Percentiles rank a stretch among this genome's conserved stretches.
These are phyloP conservation scores for Amphiprion clarkii DNA, from an alignment of 2,797 vertebrate genomes.

Conservation along the genomic window DNA sequence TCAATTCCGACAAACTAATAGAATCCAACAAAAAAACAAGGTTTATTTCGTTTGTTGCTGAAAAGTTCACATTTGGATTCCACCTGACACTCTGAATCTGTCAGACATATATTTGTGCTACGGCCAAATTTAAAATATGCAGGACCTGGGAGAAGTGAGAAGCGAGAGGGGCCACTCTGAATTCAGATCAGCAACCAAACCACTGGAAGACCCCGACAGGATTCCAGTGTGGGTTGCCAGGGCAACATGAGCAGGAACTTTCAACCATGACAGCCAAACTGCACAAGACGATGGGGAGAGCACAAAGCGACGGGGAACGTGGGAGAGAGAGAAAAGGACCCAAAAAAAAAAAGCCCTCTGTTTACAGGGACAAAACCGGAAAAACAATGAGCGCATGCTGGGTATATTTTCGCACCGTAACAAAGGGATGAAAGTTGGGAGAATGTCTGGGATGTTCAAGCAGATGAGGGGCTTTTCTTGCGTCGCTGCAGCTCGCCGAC, in stretches of 20 bases:
- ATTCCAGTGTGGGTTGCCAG: slow-evolving; percentile 70
- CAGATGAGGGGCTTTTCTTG: slow-evolving; percentile 31
- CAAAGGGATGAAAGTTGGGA: slow-evolving; percentile 42
- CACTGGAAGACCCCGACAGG: slow-evolving; percentile 72
- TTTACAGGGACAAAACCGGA: slow-evolving; percentile 44
- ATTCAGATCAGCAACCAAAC: slow-evolving; percentile 68
- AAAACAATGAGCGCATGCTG: slow-evolving; percentile 58
- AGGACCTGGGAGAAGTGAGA: slow-evolving; percentile 35
- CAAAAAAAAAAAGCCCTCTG: slow-evolving; percentile 3
- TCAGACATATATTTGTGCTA: slow-evolving; percentile 30
- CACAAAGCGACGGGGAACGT: slow-evolving; percentile 22
- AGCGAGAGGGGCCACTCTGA: slow-evolving; percentile 46
- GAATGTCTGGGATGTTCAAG: slow-evolving; percentile 39
- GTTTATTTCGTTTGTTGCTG: background rate
- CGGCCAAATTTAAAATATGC: slow-evolving; percentile 56
- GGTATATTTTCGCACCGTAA: slow-evolving; percentile 38
- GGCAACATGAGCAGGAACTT: slow-evolving; percentile 70
- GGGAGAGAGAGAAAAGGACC: background rate
- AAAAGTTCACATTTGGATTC: slow-evolving; percentile 9
- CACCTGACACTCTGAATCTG: slow-evolving; percentile 16
- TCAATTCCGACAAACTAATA: too few species aligned
- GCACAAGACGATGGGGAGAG: slow-evolving; percentile 34
- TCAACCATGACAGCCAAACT: slow-evolving; percentile 62
- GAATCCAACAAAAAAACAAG: background rate
- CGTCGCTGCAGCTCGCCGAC: slow-evolving; percentile 24